phyloP scores from a whole-genome alignment of 1,140 invertebrate genomes.

The Rhagoletis zephyria region DNA sequence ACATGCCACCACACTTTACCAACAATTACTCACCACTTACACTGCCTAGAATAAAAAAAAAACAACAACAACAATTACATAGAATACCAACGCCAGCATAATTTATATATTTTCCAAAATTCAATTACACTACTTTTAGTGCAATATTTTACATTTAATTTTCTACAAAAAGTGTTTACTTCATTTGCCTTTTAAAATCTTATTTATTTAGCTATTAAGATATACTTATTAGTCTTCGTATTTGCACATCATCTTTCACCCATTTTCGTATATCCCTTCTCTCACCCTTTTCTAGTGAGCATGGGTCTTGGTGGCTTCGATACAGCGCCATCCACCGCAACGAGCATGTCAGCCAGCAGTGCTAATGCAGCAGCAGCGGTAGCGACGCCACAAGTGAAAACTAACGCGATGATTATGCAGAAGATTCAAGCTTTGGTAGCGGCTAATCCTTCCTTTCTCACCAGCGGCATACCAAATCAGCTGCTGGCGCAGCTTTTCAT shows the following conservation, averaged over 20 bases:
- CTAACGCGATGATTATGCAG: constrained; percentile 71
- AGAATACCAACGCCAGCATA: not conserved
- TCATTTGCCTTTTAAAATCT: constrained; percentile 14
- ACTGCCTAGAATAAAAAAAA: not conserved
- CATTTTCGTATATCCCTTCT: constrained; percentile 42
- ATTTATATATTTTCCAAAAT: not conserved
- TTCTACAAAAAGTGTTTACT: not conserved
- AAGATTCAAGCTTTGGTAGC: constrained; percentile 69
- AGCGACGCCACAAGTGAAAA: constrained; percentile 68
- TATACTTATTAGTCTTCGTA: not conserved
- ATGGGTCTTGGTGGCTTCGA: constrained; percentile 65
- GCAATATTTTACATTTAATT: not conserved
- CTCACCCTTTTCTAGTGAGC: constrained; percentile 55
- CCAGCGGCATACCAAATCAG: constrained; percentile 72
- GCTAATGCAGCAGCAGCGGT: constrained; percentile 73
- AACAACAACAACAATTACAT: not conserved
- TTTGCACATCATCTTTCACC: constrained; percentile 10
- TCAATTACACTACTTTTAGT: not conserved
- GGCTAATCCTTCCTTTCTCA: constrained; percentile 70
- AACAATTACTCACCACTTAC: constrained; percentile 33
- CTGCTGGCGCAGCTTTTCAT: constrained; percentile 73
- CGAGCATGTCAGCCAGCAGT: constrained; percentile 51
- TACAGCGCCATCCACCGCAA: constrained; percentile 73
- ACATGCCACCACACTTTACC: constrained; percentile 14
- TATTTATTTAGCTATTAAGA: constrained; percentile 11